phyloP scores from a whole-genome alignment of 2,113 vertebrate species.

The Calcarius ornatus region DNA sequence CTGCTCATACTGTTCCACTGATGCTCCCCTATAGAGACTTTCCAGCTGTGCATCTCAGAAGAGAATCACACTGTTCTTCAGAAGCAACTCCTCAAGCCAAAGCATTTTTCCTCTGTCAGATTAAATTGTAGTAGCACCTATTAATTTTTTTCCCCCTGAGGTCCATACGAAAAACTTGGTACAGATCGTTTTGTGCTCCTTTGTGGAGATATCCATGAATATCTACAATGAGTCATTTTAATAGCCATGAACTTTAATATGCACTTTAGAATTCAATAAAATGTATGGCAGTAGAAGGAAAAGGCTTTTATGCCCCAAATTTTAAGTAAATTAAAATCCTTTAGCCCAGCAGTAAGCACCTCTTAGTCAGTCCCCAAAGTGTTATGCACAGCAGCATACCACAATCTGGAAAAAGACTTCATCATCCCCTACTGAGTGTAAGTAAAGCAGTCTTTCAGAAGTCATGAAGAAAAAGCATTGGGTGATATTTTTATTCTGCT shows the following conservation, averaged over 20 bases:
- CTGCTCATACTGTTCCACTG: neutral
- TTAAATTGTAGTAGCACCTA: neutral
- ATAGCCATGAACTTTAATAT: constrained; percentile 37
- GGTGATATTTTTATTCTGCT: neutral
- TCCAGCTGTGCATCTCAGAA: neutral
- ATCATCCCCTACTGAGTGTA: constrained; percentile 30
- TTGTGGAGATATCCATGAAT: constrained; percentile 13
- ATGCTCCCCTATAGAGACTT: neutral
- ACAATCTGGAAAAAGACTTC: constrained; percentile 1
- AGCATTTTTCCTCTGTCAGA: neutral
- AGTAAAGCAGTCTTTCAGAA: constrained; percentile 41
- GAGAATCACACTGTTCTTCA: neutral
- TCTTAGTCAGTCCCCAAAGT: constrained; percentile 19
- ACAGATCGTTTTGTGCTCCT: neutral
- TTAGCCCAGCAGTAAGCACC: constrained; percentile 1
- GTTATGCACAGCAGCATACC: neutral
- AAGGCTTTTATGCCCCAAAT: constrained; percentile 45
- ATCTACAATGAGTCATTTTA: constrained; percentile 29
- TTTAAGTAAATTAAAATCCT: constrained; percentile 33
- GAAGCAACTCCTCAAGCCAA: neutral
- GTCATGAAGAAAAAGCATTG: neutral
- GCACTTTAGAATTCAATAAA: constrained; percentile 23
- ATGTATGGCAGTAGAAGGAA: constrained; percentile 15
- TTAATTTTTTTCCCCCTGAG: neutral
- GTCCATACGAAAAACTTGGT: neutral